Percentiles rank a stretch among this genome's conserved stretches.
phyloP scores from a whole-genome alignment of 2,113 vertebrate species.

The Plestiodon gilberti region DNA sequence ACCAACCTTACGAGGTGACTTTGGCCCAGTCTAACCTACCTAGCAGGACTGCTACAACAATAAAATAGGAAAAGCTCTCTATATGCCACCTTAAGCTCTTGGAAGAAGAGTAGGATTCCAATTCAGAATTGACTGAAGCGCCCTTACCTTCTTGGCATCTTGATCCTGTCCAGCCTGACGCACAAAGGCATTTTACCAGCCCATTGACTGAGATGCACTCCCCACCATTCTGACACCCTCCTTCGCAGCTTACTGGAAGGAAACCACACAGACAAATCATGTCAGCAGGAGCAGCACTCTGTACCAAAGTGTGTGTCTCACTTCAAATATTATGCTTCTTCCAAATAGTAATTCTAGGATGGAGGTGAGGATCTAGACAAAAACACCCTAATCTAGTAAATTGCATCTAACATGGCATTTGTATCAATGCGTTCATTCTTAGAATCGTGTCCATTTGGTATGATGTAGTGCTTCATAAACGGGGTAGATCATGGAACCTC shows the following conservation, averaged over 20 bases:
- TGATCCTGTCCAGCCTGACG: constrained; percentile 85
- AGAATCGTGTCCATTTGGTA: not conserved
- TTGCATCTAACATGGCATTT: no score
- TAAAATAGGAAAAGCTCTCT: not conserved
- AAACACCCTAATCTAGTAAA: not conserved
- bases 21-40: not conserved
- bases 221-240: constrained; percentile 87
- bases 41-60: not conserved
- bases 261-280: not conserved
- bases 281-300: constrained; percentile 34
- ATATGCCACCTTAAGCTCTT: not conserved
- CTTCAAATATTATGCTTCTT: not conserved
- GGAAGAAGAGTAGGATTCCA: not conserved
- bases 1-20: not conserved
- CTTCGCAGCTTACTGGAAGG: constrained; percentile 82
- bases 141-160: constrained; percentile 86
- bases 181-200: constrained; percentile 83
- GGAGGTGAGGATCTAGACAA: not conserved
- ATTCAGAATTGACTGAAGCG: not conserved
- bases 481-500: no score
- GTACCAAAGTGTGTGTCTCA: constrained; percentile 1
- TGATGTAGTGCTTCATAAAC: no score
- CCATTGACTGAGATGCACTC: constrained; percentile 83
- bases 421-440: not conserved
- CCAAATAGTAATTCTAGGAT: constrained; percentile 9